These are phyloP conservation scores for Solenodon paradoxus DNA, from an alignment of 2,113 vertebrate species.

Conservation along the genomic window DNA sequence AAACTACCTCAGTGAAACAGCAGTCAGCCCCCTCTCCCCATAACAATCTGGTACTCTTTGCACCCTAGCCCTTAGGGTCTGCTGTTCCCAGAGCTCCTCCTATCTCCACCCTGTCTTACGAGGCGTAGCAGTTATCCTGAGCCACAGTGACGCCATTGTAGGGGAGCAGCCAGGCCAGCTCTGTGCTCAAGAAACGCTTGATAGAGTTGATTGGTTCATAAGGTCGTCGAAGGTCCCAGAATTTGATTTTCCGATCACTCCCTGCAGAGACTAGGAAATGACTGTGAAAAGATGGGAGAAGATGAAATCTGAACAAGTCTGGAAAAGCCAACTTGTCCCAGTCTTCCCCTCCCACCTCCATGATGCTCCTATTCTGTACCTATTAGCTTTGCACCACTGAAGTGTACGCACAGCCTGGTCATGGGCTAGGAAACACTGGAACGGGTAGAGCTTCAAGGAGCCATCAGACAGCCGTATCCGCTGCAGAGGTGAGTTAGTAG, in stretches of 20 bases:
- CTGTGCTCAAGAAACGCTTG: constrained; percentile 91
- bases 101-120: constrained; percentile 82
- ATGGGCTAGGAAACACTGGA: constrained; percentile 90
- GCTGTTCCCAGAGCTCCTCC: constrained; percentile 14
- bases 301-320: constrained; percentile 42
- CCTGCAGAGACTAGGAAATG: constrained; percentile 91
- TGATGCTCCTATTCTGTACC: constrained; percentile 67
- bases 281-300: constrained; percentile 76
- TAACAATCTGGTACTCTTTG: neutral
- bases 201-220: constrained; percentile 87
- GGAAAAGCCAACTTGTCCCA: accelerated
- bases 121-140: constrained; percentile 90
- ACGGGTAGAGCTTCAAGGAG: constrained; percentile 89
- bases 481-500: constrained; percentile 88
- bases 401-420: constrained; percentile 89
- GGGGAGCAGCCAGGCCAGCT: constrained; percentile 91
- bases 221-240: constrained; percentile 92
- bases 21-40: neutral
- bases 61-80: constrained; percentile 27
- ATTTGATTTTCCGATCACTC: constrained; percentile 93
- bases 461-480: constrained; percentile 82
- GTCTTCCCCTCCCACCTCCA: neutral
- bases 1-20: neutral
- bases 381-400: constrained; percentile 91
- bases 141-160: constrained; percentile 88